Base-by-base conservation (phyloP, 2,113 vertebrate genomes). In the Ibidorhyncha struthersii region DNA sequence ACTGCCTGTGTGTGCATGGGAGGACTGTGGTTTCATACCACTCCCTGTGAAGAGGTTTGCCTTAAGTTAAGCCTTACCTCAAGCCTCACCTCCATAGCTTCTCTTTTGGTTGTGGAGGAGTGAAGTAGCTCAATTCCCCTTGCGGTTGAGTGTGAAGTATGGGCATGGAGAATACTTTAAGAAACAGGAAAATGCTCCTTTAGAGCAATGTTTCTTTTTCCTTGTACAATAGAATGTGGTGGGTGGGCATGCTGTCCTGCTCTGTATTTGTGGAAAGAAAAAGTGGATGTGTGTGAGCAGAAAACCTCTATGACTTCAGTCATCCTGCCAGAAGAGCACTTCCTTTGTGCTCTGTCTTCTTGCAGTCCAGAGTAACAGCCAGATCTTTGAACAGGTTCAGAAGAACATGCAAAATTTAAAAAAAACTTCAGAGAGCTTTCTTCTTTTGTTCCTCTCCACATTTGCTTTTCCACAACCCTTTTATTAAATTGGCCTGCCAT, bases 51-150 rank as follows among this genome's bases (percentile, higher is more conserved):
- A 66, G 30, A 16, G 1, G 1, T 58, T 53, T 77, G 32, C 21
- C 6, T 29, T 76, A 25, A 14, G 18, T 53, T 69, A 45, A 78
- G 8, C 34, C 47, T 71, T 63, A 71, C 11, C 40, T 83, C 36
- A 61, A 72, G 8, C 34, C 47, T 71, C 63, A 71, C 11, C 23
- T 69, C 25, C 38, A 9, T 30, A 77, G 17, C 17, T 74, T 63
- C 12, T 36, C 14, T 47, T 86, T 41, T 36, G 40, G 7, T 15
- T 52, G 43, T 30, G 59, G 38, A 70, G 15, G 18, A 71, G 4
- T 38, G 36, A 91, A 72, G 29, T 6, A 83, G 16, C 34, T 38
- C 0, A 0, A 6, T 69, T 82, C 14, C 0, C 2, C 19, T 93
- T 69, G 23, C 13, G 17, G 6, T 63, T 77, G 36, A 38, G 17